phyloP scores from a whole-genome alignment of 92 coral and sea anemone species.

The Desmophyllum pertusum region DNA sequence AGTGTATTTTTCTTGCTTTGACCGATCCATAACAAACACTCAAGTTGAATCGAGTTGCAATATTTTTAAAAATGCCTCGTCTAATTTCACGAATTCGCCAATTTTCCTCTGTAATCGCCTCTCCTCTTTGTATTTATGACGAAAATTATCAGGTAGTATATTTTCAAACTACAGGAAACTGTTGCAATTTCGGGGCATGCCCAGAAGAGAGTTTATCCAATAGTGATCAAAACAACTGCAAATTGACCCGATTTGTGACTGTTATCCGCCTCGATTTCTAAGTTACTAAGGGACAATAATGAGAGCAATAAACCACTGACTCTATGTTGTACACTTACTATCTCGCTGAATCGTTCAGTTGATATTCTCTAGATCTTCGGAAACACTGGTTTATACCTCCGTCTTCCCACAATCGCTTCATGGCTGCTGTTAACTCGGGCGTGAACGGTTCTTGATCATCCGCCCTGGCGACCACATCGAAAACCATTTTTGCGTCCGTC shows the following conservation, averaged over 20 bases:
- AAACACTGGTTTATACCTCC: conserved; percentile 91
- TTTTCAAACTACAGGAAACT: conserved; percentile 30
- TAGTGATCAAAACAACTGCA: conserved; percentile 41
- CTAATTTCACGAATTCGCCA: neutral
- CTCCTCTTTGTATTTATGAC: neutral
- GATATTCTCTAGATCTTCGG: conserved; percentile 91
- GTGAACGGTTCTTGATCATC: conserved; percentile 96
- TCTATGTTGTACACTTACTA: conserved; percentile 75
- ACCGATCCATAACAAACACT: neutral
- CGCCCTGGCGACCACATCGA: conserved; percentile 98
- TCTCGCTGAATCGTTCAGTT: conserved; percentile 97
- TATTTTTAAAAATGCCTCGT: conserved; percentile 1
- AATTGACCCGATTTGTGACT: conserved; percentile 10
- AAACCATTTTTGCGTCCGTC: conserved; percentile 98
- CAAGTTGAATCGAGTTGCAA: too few relatives aligned
- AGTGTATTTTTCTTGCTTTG: too few relatives aligned
- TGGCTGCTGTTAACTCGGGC: conserved; percentile 91
- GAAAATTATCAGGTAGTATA: neutral
- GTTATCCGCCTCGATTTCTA: conserved; percentile 4
- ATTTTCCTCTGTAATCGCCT: neutral
- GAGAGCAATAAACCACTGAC: neutral
- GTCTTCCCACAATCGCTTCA: conserved; percentile 92
- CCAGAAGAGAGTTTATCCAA: conserved; percentile 31
- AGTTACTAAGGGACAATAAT: neutral
- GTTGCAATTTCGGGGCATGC: conserved; percentile 37